Evolutionary conservation across 1,140 invertebrate genomes (phyloP).

Genomic region (Sycophila sp.): DNA sequence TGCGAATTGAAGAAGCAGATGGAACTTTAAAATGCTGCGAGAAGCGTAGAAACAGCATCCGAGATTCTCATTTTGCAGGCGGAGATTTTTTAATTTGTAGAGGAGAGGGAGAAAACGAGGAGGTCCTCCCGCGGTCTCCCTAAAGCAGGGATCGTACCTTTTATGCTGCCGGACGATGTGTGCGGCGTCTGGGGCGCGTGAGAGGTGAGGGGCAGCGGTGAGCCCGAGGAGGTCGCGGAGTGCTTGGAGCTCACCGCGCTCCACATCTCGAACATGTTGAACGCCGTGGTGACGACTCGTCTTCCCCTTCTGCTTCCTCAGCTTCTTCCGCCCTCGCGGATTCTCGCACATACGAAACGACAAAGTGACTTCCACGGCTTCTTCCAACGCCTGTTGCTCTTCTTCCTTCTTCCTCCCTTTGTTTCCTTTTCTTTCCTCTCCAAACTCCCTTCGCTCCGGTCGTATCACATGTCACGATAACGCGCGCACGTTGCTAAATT

Average conservation of each 20-base stretch:
- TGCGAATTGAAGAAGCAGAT: too few species aligned
- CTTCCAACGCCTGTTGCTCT: not conserved
- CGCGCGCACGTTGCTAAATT: not conserved
- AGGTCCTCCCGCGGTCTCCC: too few species aligned
- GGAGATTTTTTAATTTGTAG: too few species aligned
- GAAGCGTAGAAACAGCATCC: too few species aligned
- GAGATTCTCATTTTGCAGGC: too few species aligned
- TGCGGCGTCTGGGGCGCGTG: slow-evolving; percentile 74
- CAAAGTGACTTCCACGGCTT: not conserved
- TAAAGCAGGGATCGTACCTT: slow-evolving; percentile 71
- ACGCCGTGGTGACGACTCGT: slow-evolving; percentile 63
- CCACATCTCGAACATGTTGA: slow-evolving; percentile 90
- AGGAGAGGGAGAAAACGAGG: too few species aligned
- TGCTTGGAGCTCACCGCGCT: slow-evolving; percentile 82
- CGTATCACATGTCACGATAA: not conserved
- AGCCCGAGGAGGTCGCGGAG: slow-evolving; percentile 66
- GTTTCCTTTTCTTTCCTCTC: not conserved
- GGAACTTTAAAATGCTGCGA: too few species aligned
- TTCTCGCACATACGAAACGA: slow-evolving; percentile 29
- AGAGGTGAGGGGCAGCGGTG: slow-evolving; percentile 62
- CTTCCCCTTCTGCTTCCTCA: slow-evolving; percentile 30
- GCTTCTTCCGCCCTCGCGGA: slow-evolving; percentile 2
- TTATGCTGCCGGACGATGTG: slow-evolving; percentile 84
- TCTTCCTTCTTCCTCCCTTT: not conserved
- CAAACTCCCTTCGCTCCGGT: not conserved